phyloP scores from a whole-genome alignment of 2,888 invertebrate species.

The Scelioninae gen. 1 region DNA sequence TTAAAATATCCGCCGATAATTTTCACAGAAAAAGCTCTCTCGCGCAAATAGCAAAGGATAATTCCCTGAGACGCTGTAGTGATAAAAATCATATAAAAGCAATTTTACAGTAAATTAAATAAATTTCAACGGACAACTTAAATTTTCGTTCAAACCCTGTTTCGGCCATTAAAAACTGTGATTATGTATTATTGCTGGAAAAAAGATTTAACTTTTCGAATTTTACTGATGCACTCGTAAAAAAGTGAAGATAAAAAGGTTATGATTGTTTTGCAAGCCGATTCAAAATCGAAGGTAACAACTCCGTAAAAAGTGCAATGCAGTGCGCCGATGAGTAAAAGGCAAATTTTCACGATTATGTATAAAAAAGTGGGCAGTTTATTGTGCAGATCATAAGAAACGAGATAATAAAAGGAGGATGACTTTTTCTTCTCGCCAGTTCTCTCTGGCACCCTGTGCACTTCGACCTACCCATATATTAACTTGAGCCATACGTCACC shows the following conservation, averaged over 20 bases:
- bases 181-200: conserved; percentile 1
- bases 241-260: conserved; percentile 31
- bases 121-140: conserved; percentile 40
- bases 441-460: conserved; percentile 38
- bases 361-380: conserved; percentile 61
- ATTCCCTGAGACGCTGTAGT: conserved; percentile 38
- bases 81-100: conserved; percentile 49
- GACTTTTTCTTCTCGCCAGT: conserved; percentile 51
- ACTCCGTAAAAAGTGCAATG: conserved; percentile 35
- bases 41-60: conserved; percentile 52
- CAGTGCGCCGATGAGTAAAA: conserved; percentile 35
- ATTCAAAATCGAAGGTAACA: conserved; percentile 48
- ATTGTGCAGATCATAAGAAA: conserved; percentile 63
- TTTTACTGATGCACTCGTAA: conserved; percentile 39
- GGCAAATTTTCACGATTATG: conserved; percentile 56
- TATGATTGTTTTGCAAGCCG: conserved; percentile 45
- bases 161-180: conserved; percentile 10
- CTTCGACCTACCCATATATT: conserved; percentile 67
- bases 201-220: conserved; percentile 30
- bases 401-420: conserved; percentile 65
- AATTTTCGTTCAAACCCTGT: conserved; percentile 25
- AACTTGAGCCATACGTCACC: conserved; percentile 69
- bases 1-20: conserved; percentile 69
- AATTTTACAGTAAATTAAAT: conserved; percentile 62
- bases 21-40: conserved; percentile 56